Conservation (phyloP, 2,888 invertebrate species). For the Dexiosoma caninum region DNA sequence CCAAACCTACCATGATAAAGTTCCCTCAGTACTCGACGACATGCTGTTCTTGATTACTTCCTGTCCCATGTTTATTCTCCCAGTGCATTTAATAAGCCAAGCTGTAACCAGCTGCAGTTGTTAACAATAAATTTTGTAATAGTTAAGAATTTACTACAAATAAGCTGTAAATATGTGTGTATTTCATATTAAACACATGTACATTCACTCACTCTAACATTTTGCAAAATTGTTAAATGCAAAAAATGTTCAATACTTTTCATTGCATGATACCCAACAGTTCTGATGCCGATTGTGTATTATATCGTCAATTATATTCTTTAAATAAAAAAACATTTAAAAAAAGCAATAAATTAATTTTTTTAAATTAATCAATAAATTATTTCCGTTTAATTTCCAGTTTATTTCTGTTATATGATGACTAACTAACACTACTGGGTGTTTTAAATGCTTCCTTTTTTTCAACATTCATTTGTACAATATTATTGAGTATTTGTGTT, state of each 20-base stretch:
- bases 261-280: not conserved
- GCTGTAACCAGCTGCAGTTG: conserved; percentile 61
- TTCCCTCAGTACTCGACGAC: too few species aligned
- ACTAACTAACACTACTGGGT: too few species aligned
- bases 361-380: too few species aligned
- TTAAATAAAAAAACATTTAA: too few species aligned
- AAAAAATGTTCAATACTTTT: not conserved
- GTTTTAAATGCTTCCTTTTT: not conserved
- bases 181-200: conserved; percentile 41
- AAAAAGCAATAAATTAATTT: too few species aligned
- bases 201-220: conserved; percentile 3
- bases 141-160: conserved; percentile 61
- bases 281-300: too few species aligned
- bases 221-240: conserved; percentile 17
- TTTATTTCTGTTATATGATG: too few species aligned
- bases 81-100: conserved; percentile 33
- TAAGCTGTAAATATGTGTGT: conserved; percentile 55
- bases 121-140: conserved; percentile 61
- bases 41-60: too few species aligned
- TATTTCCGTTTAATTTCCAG: too few species aligned
- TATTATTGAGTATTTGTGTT: not conserved
- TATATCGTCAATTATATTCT: too few species aligned
- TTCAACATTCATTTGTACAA: not conserved
- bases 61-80: too few species aligned
- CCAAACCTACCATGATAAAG: too few species aligned